Evolutionary conservation across 1,140 invertebrate genomes (phyloP), one percentile per base, ranked within the genome.

Genomic region (Drosophila funebris): DNA sequence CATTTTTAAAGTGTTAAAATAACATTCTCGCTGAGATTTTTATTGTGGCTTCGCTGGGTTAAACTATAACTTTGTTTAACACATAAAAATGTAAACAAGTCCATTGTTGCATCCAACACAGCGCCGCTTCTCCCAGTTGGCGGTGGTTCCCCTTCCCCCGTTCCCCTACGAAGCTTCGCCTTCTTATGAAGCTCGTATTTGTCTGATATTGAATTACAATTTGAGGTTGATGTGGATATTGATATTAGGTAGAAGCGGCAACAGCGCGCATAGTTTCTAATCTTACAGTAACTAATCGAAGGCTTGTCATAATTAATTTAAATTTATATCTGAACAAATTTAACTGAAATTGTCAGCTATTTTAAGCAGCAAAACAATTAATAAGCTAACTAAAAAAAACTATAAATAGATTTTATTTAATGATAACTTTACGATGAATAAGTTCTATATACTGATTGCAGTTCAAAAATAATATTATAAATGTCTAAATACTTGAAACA

Each of bases 1-100:
- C n/a, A 18, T 31, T 36, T 84, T 76, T 60, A 72, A 84, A 84
- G 81, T 85, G 81, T 85, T 77, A 76, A 85, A 80, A 84, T 70
- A 77, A 56, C 73, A 80, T 84, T 76, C 81, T 80, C 37, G 72
- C 76, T 69, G 68, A 58, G 73, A 66, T 67, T 80, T 84, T 79
- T 60, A 79, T 77, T 9, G 0, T 27, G 18, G 5, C 4, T 52
- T 27, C 24, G 9, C 58, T 50, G 46, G 8, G 13, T 13, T 14
- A 39, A 39, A 24, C 61, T 58, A 64, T 44, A 33, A 63, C 72
- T 52, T 67, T 78, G 75, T 78, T 70, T 43, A 44, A 24, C 18
- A 53, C 58, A 64, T 68, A 68, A 83, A 77, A 83, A 78, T 75
- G 79, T 83, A 78, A 78, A 83, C 76, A 85, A 80, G 56, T 76